Percentiles rank a stretch among this genome's conserved stretches.
Evolutionary conservation across 2,113 vertebrate species (phyloP).

Genomic region (Malurus cyaneus): DNA sequence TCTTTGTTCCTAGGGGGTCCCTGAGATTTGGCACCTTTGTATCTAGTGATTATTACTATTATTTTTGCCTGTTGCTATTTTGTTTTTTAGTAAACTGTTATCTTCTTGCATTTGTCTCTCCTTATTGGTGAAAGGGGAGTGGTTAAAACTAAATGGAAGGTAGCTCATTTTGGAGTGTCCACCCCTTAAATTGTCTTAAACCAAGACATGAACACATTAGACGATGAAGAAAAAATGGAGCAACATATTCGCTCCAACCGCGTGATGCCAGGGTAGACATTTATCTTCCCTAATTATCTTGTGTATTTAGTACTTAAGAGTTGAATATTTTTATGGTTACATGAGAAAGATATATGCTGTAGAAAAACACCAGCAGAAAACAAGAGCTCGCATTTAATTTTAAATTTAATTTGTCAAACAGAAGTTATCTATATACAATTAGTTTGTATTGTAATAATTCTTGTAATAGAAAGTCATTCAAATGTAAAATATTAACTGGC

Average conservation of each 20-base stretch:
- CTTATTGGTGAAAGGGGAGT: not conserved
- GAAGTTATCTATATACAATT: conserved; percentile 91
- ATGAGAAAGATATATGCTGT: conserved; percentile 4
- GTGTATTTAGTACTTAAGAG: not conserved
- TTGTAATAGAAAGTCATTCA: conserved; percentile 81
- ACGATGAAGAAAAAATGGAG: not conserved
- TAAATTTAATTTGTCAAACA: conserved; percentile 95
- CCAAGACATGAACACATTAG: not conserved
- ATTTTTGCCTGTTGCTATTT: not conserved
- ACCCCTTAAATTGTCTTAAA: not conserved
- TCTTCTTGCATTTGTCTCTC: not conserved
- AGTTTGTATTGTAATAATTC: conserved; percentile 89
- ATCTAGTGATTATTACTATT: not conserved
- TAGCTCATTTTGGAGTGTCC: not conserved
- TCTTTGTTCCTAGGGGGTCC: not conserved
- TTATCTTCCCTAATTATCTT: not conserved
- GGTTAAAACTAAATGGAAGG: not conserved
- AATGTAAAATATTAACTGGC: conserved; percentile 88
- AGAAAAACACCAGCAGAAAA: conserved; percentile 68
- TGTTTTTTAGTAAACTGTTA: not conserved
- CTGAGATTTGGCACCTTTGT: not conserved
- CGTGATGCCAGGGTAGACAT: not conserved
- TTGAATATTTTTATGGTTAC: conserved; percentile 40
- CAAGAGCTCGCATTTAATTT: conserved; percentile 70
- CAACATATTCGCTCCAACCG: not conserved